phyloP scores from a whole-genome alignment of 2,113 vertebrate species.

The Panthera uncia region DNA sequence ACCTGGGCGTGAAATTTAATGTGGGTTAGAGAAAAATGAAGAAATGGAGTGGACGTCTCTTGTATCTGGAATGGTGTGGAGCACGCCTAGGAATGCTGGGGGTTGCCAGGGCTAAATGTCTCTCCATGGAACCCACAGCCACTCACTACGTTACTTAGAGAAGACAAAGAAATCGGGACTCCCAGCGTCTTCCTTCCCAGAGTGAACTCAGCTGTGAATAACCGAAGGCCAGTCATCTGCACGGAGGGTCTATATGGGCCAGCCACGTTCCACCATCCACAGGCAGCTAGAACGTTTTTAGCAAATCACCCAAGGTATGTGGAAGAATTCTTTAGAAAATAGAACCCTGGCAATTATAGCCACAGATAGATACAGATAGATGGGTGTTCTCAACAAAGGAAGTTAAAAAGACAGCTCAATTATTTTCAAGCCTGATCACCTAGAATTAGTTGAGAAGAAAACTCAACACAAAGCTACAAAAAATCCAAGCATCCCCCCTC shows the following conservation, averaged over 20 bases:
- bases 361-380: background rate
- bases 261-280: background rate
- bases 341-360: background rate
- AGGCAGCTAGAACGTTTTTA: background rate
- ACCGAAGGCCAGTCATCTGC: background rate
- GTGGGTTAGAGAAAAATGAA: background rate
- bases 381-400: background rate
- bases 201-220: accelerated
- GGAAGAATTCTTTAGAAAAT: background rate
- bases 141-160: accelerated
- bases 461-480: background rate
- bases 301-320: background rate
- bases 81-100: accelerated
- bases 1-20: background rate
- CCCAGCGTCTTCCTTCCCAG: background rate
- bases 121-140: accelerated
- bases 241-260: accelerated
- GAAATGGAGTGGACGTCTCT: accelerated
- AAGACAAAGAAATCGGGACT: background rate
- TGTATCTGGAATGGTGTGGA: background rate
- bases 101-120: accelerated
- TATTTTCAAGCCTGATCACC: background rate
- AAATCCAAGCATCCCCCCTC: background rate
- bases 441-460: background rate
- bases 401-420: background rate